Base-by-base conservation (phyloP, 2,113 vertebrate species). In the Tyto alba region DNA sequence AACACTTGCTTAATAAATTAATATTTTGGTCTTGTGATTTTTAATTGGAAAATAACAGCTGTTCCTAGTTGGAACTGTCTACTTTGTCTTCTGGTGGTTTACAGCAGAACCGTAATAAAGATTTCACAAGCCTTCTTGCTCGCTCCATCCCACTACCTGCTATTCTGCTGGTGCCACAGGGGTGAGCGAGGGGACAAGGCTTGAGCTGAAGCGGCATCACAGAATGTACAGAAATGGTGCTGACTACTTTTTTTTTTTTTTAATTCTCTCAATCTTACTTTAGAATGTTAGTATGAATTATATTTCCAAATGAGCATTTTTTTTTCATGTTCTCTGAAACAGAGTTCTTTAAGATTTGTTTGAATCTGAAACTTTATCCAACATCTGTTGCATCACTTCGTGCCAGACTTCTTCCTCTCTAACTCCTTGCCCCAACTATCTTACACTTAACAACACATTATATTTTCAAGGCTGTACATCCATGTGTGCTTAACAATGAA, bases 31-130 rank as follows among this genome's bases (percentile, higher is more conserved):
- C 89, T 97, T 96, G 89, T 96, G 78, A 96, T 95, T 95, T 97
- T 84, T 98, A 97, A 97, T 96, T 97, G 93, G 94, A 94, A 98
- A 97, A 96, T 97, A 98, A 88, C 90, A 98, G 93, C 95, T 97
- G 96, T 95, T 97, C 55, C 89, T 96, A 41, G 38, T 94, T 97
- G 89, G 90, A 97, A 45, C 55, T 85, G 71, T 95, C 38, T 93
- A 3, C 64, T 95, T 80, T 68, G 48, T 96, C 88, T 97, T 74
- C 38, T 94, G 77, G 77, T 90, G 72, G 30, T 85, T 80, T 94
- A 41, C 40, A 83, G 7, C 56, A 84, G 66, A 75, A 69, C 63
- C 94, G 93, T 38, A 94, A 86, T 25, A 41, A 88, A 77, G 93
- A 81, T 96, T 94, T 96, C 84, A 79, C 73, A 85, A 83, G 74